Evolutionary conservation across 2,888 invertebrate species (phyloP).

Genomic region (Abscondita cerata): DNA sequence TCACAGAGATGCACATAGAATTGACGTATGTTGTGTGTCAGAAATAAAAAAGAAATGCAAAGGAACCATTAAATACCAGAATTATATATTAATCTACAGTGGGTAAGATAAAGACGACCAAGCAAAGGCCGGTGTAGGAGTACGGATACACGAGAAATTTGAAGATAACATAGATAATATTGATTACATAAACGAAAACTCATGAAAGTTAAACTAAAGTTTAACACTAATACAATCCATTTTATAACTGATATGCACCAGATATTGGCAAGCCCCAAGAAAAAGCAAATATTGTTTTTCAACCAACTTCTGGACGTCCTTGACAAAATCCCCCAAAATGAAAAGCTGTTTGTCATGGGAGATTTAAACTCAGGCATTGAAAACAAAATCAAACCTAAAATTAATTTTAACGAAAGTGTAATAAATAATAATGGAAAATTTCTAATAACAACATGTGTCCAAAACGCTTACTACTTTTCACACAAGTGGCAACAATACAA

Average conservation of each 20-base stretch:
- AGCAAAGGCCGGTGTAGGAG: constrained; percentile 1
- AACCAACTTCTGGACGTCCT: not conserved
- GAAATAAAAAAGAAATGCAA: constrained; percentile 6
- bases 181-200: not conserved
- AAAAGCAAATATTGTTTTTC: too few relatives aligned
- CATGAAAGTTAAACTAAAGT: not conserved
- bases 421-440: constrained; percentile 3
- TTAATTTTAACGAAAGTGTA: constrained; percentile 8
- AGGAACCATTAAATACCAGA: not conserved
- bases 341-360: constrained; percentile 8
- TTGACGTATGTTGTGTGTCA: too few relatives aligned
- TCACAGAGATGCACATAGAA: too few relatives aligned
- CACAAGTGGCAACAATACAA: constrained; percentile 14
- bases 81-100: constrained; percentile 6
- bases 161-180: not conserved
- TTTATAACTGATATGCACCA: constrained; percentile 3
- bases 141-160: constrained; percentile 1
- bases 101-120: not conserved
- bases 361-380: not conserved
- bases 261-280: not conserved
- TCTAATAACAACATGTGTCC: not conserved
- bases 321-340: not conserved
- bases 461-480: constrained; percentile 5
- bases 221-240: not conserved
- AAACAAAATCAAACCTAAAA: not conserved